phyloP scores from a whole-genome alignment of 1,140 invertebrate species.

The Temnothorax longispinosus region DNA sequence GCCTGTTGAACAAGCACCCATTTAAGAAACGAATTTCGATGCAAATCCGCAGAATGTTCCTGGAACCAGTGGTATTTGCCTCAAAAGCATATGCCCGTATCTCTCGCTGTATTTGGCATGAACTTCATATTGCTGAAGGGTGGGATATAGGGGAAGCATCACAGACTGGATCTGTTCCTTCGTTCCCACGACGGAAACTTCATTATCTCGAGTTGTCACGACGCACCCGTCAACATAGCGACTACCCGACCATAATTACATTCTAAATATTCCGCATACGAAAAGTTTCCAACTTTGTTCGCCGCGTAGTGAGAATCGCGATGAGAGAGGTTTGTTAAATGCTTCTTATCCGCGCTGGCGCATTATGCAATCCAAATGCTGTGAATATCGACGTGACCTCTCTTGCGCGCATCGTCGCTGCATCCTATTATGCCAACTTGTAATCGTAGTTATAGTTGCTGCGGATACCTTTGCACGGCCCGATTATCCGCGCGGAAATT shows the following conservation, averaged over 20 bases:
- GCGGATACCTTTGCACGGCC: not conserved
- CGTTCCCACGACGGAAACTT: conserved; percentile 42
- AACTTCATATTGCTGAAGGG: conserved; percentile 37
- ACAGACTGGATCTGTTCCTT: conserved; percentile 31
- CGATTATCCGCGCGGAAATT: conserved; percentile 34
- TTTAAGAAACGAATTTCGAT: conserved; percentile 54
- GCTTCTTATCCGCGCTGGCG: not conserved
- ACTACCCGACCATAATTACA: conserved; percentile 37
- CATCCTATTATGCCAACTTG: not conserved
- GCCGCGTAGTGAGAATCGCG: not conserved
- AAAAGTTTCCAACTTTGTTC: conserved; percentile 45
- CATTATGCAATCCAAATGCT: conserved; percentile 13
- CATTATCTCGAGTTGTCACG: conserved; percentile 53
- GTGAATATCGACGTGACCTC: conserved; percentile 6
- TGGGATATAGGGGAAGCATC: not conserved
- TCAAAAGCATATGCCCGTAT: conserved; percentile 42
- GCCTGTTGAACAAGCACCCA: conserved; percentile 48
- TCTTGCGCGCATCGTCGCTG: not conserved
- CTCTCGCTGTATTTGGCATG: conserved; percentile 41
- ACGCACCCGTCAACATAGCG: conserved; percentile 27
- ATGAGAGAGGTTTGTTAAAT: not conserved
- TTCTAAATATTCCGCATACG: conserved; percentile 31
- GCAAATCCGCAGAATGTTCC: conserved; percentile 46
- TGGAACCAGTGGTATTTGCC: not conserved
- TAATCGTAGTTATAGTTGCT: not conserved